Evolutionary conservation across 2,113 vertebrate genomes (phyloP).

Genomic region (Alexandromys fortis): DNA sequence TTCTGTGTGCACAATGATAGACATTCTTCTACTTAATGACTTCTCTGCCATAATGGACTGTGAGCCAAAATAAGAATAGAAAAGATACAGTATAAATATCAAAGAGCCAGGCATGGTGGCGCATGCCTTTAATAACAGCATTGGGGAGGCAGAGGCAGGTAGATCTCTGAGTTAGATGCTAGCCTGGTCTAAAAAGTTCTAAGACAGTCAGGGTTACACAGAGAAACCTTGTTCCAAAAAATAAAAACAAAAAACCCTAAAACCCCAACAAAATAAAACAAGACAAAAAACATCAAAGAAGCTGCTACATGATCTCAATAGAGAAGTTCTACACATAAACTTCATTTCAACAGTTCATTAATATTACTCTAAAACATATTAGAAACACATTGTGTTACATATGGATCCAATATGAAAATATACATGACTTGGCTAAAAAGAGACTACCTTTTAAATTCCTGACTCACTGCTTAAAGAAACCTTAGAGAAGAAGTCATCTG

Average conservation of each 20-base stretch:
- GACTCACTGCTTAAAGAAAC: not conserved
- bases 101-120: not conserved
- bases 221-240: not conserved
- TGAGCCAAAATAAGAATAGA: not conserved
- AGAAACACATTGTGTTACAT: not conserved
- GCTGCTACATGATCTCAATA: not conserved
- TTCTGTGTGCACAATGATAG: not conserved
- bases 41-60: not conserved
- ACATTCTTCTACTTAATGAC: not conserved
- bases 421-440: not conserved
- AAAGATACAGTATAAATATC: not conserved
- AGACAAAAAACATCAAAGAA: not conserved
- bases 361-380: not conserved
- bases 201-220: not conserved
- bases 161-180: not conserved
- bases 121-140: not conserved
- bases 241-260: not conserved
- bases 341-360: not conserved
- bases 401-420: not conserved
- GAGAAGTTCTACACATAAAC: not conserved
- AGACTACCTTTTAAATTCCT: not conserved
- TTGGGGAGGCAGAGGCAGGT: not conserved
- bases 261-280: not conserved
- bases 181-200: not conserved
- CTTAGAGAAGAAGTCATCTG: not conserved